These are phyloP conservation scores for Melanchra persicariae DNA, from an alignment of 2,888 invertebrate genomes.

Conservation along the genomic window DNA sequence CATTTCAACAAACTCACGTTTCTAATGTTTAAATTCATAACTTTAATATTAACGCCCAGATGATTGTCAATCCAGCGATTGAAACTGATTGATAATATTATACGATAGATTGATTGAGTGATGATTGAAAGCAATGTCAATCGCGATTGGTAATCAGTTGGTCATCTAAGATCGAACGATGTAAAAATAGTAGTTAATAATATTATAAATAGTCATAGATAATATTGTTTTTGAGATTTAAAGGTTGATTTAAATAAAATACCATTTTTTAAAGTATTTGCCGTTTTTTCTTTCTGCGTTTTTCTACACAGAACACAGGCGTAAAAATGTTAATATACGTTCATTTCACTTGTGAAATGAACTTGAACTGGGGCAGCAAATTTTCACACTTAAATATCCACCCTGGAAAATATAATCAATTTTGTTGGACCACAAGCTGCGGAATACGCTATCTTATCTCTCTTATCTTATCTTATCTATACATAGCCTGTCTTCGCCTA, in stretches of 20 bases:
- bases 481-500: no score
- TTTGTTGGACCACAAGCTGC: no score
- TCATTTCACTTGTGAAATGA: no score
- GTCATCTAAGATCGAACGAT: constrained; percentile 44
- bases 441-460: no score
- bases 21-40: constrained; percentile 63
- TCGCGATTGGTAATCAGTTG: constrained; percentile 38
- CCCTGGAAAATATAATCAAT: no score
- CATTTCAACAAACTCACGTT: constrained; percentile 60
- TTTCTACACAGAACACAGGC: no score
- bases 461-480: no score
- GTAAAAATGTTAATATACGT: no score
- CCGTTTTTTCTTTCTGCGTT: constrained; percentile 24
- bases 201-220: constrained; percentile 66
- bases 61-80: constrained; percentile 51
- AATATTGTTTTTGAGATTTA: constrained; percentile 77
- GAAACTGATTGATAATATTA: constrained; percentile 25
- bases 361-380: no score
- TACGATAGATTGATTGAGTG: constrained; percentile 29
- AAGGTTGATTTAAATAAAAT: constrained; percentile 81
- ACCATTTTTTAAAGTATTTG: constrained; percentile 69
- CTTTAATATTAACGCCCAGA: constrained; percentile 37
- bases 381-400: no score
- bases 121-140: constrained; percentile 34
- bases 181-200: constrained; percentile 62